Conservation (phyloP, 2,113 vertebrate genomes). For the Morphnarchus princeps region DNA sequence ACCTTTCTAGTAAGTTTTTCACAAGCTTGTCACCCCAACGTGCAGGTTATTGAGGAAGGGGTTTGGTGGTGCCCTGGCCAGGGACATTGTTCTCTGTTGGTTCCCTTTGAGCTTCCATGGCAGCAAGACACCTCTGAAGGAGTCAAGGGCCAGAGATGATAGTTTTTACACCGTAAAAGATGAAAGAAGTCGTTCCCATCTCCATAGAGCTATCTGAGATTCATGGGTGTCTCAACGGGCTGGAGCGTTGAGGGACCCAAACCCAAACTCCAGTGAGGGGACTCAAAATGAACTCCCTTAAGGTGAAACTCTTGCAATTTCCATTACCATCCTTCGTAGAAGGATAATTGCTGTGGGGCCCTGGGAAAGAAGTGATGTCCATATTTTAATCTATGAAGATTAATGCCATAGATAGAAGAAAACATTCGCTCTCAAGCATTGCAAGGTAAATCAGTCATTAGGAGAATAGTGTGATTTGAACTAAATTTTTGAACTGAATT, state of each 20-base stretch:
- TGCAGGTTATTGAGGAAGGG: not conserved
- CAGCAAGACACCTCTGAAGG: not conserved
- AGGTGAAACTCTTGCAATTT: not conserved
- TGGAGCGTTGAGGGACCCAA: fast-evolving
- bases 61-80: not conserved
- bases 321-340: not conserved
- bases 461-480: not conserved
- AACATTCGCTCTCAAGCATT: not conserved
- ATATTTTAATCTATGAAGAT: not conserved
- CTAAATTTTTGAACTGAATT: not conserved
- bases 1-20: not conserved
- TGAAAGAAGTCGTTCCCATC: not conserved
- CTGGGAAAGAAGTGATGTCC: not conserved
- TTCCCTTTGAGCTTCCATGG: not conserved
- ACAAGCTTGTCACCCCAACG: fast-evolving
- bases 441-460: not conserved
- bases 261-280: not conserved
- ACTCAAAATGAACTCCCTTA: not conserved
- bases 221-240: not conserved
- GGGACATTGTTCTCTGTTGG: not conserved
- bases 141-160: not conserved
- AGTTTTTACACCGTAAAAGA: not conserved
- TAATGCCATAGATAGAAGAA: not conserved
- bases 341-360: not conserved
- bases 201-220: not conserved